These are phyloP conservation scores for Napeogenes inachia DNA, from an alignment of 2,888 invertebrate genomes.

Conservation along the genomic window DNA sequence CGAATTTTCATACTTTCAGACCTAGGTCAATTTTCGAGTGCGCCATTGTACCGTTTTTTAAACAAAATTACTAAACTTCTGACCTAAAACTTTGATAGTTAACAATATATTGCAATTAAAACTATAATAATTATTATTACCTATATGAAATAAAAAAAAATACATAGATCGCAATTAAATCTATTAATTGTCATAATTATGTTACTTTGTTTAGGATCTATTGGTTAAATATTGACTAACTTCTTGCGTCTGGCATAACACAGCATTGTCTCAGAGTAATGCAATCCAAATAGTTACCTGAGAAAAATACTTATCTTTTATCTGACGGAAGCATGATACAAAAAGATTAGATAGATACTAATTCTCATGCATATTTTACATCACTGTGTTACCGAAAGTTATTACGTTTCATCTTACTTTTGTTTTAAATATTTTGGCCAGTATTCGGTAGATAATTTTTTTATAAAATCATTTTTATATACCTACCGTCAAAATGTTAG, in stretches of 20 bases:
- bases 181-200: background rate
- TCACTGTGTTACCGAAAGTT: background rate
- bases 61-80: constrained; percentile 10
- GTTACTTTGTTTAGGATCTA: background rate
- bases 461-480: too few species aligned
- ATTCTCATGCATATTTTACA: constrained; percentile 23
- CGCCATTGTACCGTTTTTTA: constrained; percentile 14
- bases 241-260: constrained; percentile 12
- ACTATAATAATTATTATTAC: too few species aligned
- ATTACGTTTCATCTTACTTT: too few species aligned
- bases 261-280: constrained; percentile 15
- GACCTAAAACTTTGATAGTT: too few species aligned
- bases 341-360: constrained; percentile 11
- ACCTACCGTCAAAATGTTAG: too few species aligned
- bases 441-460: too few species aligned
- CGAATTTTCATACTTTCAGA: constrained; percentile 28
- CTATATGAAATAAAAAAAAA: too few species aligned
- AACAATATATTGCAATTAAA: too few species aligned
- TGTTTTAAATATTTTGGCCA: too few species aligned
- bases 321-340: constrained; percentile 29
- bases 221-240: constrained; percentile 19
- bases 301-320: constrained; percentile 27
- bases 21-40: constrained; percentile 36
- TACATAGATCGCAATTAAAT: too few species aligned
- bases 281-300: constrained; percentile 19